These are phyloP conservation scores for Imbricaverruca yamaguchii DNA, from an alignment of 2,888 invertebrate species.

Conservation along the genomic window DNA sequence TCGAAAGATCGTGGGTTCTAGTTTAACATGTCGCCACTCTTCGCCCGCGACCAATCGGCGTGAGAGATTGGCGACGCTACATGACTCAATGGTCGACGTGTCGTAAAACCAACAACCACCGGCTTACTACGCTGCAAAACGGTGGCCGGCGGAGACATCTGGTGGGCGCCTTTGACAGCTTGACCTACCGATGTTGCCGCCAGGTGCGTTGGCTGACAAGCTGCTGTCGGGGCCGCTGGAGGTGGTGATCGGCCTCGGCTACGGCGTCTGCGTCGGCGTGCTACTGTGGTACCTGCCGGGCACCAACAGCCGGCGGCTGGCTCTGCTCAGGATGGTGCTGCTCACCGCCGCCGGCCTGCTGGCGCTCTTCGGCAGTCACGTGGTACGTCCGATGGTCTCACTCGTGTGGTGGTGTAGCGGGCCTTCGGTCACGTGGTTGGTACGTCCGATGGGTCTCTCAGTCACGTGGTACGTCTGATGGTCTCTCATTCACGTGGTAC, in stretches of 20 bases:
- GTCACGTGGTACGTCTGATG: too few relatives aligned
- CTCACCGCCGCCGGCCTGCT: constrained; percentile 72
- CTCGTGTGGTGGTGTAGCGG: constrained; percentile 71
- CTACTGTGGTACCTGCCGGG: constrained; percentile 75
- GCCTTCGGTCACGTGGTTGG: too few relatives aligned
- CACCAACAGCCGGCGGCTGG: constrained; percentile 56
- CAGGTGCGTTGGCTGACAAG: constrained; percentile 38
- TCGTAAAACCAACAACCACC: too few relatives aligned
- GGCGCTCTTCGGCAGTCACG: constrained; percentile 78
- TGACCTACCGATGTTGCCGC: neutral
- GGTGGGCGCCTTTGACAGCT: constrained; percentile 11
- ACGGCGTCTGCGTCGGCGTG: constrained; percentile 72
- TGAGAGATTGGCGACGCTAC: too few relatives aligned
- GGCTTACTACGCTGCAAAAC: too few relatives aligned
- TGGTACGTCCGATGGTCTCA: constrained; percentile 48
- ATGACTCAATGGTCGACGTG: too few relatives aligned
- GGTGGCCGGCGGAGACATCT: too few relatives aligned
- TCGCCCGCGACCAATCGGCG: too few relatives aligned
- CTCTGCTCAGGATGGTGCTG: constrained; percentile 58
- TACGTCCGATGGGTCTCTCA: too few relatives aligned
- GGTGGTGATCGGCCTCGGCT: constrained; percentile 67
- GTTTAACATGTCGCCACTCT: too few relatives aligned
- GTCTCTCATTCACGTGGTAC: too few relatives aligned
- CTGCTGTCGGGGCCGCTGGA: constrained; percentile 62
- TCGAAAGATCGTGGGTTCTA: too few relatives aligned